A percentile compares a stretch with the other conserved stretches of the same genome.
These are phyloP conservation scores for Neotoma lepida DNA, from an alignment of 2,113 vertebrate genomes.

Conservation along the genomic window DNA sequence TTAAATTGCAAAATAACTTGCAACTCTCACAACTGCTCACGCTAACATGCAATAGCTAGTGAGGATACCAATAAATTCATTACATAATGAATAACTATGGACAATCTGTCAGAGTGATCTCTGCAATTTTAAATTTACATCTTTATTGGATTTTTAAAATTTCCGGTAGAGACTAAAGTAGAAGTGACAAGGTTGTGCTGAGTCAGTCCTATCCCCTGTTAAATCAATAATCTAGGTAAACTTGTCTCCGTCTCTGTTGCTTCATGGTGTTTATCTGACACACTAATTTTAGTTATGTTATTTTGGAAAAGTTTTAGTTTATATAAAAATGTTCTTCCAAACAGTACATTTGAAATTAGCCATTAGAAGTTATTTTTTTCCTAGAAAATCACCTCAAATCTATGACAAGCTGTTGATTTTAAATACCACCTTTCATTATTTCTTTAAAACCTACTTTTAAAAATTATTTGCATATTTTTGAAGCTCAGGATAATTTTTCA, in stretches of 20 bases:
- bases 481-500: neutral
- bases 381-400: neutral
- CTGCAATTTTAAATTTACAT: conserved; percentile 73
- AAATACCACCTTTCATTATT: neutral
- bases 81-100: conserved; percentile 76
- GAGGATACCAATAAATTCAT: conserved; percentile 73
- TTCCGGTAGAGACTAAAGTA: conserved; percentile 56
- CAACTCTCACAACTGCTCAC: conserved; percentile 60
- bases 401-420: neutral
- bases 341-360: neutral
- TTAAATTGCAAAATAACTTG: conserved; percentile 41
- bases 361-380: neutral
- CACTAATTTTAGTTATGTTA: conserved; percentile 15
- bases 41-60: conserved; percentile 66
- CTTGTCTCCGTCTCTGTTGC: conserved; percentile 63
- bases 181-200: conserved; percentile 65
- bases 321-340: neutral
- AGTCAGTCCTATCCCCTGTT: conserved; percentile 49
- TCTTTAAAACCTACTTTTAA: neutral
- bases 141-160: conserved; percentile 77
- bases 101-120: conserved; percentile 62
- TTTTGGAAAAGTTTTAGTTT: neutral
- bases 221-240: conserved; percentile 67
- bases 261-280: neutral
- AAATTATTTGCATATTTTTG: neutral